Conservation (phyloP, 1,140 invertebrate species). For the Cataglyphis hispanica region DNA sequence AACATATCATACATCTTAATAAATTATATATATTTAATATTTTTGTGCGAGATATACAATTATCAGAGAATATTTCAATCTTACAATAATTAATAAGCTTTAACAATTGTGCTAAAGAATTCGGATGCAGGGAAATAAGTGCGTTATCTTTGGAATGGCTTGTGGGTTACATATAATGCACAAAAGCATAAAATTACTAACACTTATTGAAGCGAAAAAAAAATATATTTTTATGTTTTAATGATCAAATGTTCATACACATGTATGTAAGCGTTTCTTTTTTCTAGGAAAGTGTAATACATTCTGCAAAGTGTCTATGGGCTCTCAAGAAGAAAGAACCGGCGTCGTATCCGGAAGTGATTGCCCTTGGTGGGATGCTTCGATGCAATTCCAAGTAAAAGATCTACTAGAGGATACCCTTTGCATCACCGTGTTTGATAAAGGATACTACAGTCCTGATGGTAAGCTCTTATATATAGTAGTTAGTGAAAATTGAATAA, state of each 20-base stretch:
- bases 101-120: neutral
- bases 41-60: neutral
- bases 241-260: neutral
- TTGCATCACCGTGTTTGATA: conserved; percentile 92
- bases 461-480: conserved; percentile 85
- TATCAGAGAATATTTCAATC: conserved; percentile 10
- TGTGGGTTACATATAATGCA: neutral
- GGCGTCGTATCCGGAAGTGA: conserved; percentile 88
- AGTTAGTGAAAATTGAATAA: neutral
- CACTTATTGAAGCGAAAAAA: neutral
- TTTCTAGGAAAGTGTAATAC: conserved; percentile 87
- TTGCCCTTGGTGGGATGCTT: conserved; percentile 91
- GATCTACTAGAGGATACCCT: conserved; percentile 92
- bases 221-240: neutral
- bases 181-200: conserved; percentile 26
- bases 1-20: neutral
- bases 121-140: neutral
- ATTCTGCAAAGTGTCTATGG: conserved; percentile 93
- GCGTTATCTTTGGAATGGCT: neutral
- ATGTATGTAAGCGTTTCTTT: neutral
- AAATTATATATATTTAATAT: too few relatives aligned
- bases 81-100: conserved; percentile 4
- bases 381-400: conserved; percentile 94
- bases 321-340: conserved; percentile 92
- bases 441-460: conserved; percentile 92